Base-by-base conservation (phyloP, 2,888 invertebrate genomes). In the Epinotia demarniana region DNA sequence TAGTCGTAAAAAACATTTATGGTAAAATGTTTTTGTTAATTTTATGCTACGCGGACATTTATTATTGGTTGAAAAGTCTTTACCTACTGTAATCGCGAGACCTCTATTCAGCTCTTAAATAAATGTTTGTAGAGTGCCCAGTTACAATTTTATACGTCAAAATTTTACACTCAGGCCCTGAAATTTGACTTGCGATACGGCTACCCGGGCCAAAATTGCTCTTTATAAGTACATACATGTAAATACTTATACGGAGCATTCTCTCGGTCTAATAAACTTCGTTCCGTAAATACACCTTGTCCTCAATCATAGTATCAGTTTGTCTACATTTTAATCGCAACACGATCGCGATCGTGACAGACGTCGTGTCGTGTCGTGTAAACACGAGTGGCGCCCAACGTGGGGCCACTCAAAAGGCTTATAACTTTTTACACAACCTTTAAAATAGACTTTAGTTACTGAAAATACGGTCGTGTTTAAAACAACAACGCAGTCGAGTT, bases 321-420 rank as follows among this genome's bases (percentile, higher is more conserved):
- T 19, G 49, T n/a, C 49, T 27, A 23, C 69, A 60, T 1, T 11
- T 3, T 60, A 69, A 69, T 60, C 58, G 43, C 68, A 19, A 60
- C 58, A 57, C 69, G 16, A 69, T 69, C 46, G n/a, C 58, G 13
- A 43, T 69, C 69, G 68, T 68, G 58, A 61, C 60, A 12, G 58
- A n/a, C 46, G 46, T 58, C 69, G 43, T 69, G 58, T 60, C 69
- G 68, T 58, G 68, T 57, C 68, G 46, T 46, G 43, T 43, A 46
- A 46, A 60, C 58, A 69, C 58, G 69, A 69, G 58, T 69, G 58
- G 58, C 69, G 58, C 58, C 58, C 43, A 60, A 60, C 58, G 16
- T 43, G n/a, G 58, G 57, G 9, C 23, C 9, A 23, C 0, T 58
- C 9, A 16, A 9, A 49, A 13, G 53, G n/a, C 46, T 23, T 27